A percentile compares a stretch with the other conserved stretches of the same genome.
Evolutionary conservation across 2,888 invertebrate genomes (phyloP).

Genomic region (Mimas tiliae): DNA sequence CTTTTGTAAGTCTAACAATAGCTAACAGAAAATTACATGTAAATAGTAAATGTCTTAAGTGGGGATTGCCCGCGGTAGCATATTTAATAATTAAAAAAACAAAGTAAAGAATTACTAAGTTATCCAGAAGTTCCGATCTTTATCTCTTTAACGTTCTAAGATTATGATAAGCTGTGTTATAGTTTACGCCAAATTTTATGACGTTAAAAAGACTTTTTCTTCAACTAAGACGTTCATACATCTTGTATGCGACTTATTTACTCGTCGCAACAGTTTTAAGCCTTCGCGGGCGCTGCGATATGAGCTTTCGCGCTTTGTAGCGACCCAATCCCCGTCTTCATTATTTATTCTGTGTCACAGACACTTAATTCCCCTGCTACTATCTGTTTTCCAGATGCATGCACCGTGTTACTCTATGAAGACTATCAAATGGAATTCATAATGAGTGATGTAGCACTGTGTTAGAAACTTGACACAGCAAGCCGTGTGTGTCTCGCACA

Average conservation of each 20-base stretch:
- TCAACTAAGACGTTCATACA: not conserved
- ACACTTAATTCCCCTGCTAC: slow-evolving; percentile 40
- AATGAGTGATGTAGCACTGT: slow-evolving; percentile 35
- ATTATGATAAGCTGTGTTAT: not conserved
- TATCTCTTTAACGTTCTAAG: not conserved
- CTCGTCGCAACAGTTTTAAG: slow-evolving; percentile 52
- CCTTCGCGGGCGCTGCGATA: slow-evolving; percentile 45
- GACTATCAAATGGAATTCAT: slow-evolving; percentile 43
- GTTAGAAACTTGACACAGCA: slow-evolving; percentile 28
- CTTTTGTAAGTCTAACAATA: too few species aligned
- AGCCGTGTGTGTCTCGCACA: slow-evolving; percentile 32
- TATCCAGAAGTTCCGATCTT: too few species aligned
- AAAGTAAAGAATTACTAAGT: too few species aligned
- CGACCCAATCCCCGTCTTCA: slow-evolving; percentile 49
- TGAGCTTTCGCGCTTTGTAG: slow-evolving; percentile 51
- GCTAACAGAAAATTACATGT: too few species aligned
- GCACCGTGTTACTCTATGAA: slow-evolving; percentile 30
- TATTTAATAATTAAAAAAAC: too few species aligned
- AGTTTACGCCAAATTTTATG: not conserved
- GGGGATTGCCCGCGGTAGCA: too few species aligned
- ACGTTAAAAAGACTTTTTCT: not conserved
- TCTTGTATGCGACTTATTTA: slow-evolving; percentile 46
- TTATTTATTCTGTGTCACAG: slow-evolving; percentile 56
- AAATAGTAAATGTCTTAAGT: too few species aligned
- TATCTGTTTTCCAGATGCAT: slow-evolving; percentile 41